These are phyloP conservation scores for Epicampocera succincta DNA, from an alignment of 2,888 invertebrate genomes.

Conservation along the genomic window DNA sequence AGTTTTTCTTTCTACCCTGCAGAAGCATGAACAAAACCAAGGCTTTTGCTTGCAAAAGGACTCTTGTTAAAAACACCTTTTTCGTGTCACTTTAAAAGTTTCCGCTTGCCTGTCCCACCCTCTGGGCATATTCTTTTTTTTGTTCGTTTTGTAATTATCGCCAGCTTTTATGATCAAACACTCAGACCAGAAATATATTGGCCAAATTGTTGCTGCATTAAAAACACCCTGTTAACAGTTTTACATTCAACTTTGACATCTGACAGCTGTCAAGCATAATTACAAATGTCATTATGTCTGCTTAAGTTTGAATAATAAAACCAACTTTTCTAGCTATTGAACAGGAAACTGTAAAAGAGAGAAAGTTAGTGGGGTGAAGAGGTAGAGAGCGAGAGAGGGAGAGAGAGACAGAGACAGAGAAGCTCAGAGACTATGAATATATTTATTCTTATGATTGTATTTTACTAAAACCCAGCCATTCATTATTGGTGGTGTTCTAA, in stretches of 20 bases:
- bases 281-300: conserved; percentile 68
- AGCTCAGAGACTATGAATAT: not conserved
- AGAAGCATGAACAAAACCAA: too few relatives aligned
- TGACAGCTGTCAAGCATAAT: conserved; percentile 70
- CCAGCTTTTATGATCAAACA: conserved; percentile 55
- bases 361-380: not conserved
- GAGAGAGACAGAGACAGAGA: too few relatives aligned
- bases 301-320: conserved; percentile 60
- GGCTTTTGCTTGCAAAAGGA: too few relatives aligned
- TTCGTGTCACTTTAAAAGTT: not conserved
- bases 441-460: conserved; percentile 28
- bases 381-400: too few relatives aligned
- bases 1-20: too few relatives aligned
- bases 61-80: too few relatives aligned
- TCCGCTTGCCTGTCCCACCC: not conserved
- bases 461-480: conserved; percentile 22
- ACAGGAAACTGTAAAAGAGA: not conserved
- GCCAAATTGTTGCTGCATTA: not conserved
- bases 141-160: conserved; percentile 38
- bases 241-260: conserved; percentile 59
- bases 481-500: conserved; percentile 1
- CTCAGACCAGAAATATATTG: not conserved
- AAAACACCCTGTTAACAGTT: conserved; percentile 60
- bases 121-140: conserved; percentile 25
- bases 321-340: not conserved